phyloP scores from a whole-genome alignment of 2,797 vertebrate genomes.

The Lerista edwardsae region DNA sequence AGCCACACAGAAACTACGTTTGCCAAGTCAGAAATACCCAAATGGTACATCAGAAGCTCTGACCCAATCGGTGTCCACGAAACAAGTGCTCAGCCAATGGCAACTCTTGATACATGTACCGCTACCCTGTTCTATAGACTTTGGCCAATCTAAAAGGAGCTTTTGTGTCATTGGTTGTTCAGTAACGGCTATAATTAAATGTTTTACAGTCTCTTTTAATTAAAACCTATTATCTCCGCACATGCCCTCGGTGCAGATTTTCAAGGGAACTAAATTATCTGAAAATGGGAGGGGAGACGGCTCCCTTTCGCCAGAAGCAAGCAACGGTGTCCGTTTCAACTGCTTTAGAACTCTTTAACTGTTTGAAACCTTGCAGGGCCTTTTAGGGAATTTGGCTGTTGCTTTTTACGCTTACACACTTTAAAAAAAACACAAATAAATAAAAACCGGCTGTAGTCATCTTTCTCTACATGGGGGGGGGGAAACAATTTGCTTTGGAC shows the following conservation, averaged over 20 bases:
- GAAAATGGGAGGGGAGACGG: neutral
- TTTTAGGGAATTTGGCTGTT: neutral
- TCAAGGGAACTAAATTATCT: neutral
- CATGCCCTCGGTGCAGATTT: neutral
- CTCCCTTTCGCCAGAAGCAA: rapidly evolving
- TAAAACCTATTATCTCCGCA: neutral
- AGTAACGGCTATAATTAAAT: too few relatives aligned
- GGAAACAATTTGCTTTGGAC: too few relatives aligned
- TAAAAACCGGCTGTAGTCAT: neutral
- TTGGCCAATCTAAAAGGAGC: neutral
- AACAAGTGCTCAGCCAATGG: neutral
- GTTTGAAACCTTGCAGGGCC: neutral
- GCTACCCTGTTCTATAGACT: neutral
- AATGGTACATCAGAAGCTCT: neutral
- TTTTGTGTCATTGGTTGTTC: neutral
- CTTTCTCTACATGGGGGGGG: rapidly evolving
- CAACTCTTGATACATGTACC: neutral
- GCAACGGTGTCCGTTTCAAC: neutral
- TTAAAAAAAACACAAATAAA: too few relatives aligned
- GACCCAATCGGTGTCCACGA: neutral
- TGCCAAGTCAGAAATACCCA: neutral
- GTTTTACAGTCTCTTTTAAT: neutral
- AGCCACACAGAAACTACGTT: neutral
- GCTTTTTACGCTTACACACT: neutral
- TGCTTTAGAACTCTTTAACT: neutral